Percentiles rank a stretch among this genome's conserved stretches.
Evolutionary conservation across 2,888 invertebrate species (phyloP).

Genomic region (Coleophora deauratella): DNA sequence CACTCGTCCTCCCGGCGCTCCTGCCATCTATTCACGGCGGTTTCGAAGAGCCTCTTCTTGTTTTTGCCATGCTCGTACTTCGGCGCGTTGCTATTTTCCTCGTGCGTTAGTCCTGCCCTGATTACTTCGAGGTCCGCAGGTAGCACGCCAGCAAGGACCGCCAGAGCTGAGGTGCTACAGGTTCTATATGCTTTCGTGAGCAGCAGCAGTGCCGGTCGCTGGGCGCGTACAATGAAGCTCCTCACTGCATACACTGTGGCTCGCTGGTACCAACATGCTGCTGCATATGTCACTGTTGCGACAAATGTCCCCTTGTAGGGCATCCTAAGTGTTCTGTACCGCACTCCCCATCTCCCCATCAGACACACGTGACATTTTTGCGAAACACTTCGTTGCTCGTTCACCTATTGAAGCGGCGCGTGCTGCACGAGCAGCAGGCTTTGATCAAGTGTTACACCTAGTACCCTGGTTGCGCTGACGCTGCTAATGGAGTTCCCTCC

Average conservation of each 20-base stretch:
- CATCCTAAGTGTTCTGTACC: neutral
- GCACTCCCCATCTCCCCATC: neutral
- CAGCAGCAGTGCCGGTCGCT: neutral
- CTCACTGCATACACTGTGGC: neutral
- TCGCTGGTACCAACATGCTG: neutral
- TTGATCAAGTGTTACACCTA: neutral
- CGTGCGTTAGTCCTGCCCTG: neutral
- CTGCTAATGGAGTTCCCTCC: neutral
- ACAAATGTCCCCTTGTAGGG: neutral
- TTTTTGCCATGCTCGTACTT: neutral
- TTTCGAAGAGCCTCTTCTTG: neutral
- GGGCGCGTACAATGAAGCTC: neutral
- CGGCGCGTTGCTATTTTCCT: neutral
- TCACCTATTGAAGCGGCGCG: too few species aligned
- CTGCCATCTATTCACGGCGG: too few species aligned
- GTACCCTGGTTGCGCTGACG: neutral
- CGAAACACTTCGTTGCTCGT: too few species aligned
- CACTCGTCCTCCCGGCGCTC: neutral
- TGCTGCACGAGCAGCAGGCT: too few species aligned
- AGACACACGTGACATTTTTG: too few species aligned
- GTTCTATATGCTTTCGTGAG: neutral
- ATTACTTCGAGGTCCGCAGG: neutral
- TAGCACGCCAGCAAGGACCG: neutral
- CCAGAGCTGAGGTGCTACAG: neutral
- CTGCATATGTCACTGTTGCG: neutral